phyloP scores from a whole-genome alignment of 1,140 invertebrate genomes.

The Zaprionus lachaisei region DNA sequence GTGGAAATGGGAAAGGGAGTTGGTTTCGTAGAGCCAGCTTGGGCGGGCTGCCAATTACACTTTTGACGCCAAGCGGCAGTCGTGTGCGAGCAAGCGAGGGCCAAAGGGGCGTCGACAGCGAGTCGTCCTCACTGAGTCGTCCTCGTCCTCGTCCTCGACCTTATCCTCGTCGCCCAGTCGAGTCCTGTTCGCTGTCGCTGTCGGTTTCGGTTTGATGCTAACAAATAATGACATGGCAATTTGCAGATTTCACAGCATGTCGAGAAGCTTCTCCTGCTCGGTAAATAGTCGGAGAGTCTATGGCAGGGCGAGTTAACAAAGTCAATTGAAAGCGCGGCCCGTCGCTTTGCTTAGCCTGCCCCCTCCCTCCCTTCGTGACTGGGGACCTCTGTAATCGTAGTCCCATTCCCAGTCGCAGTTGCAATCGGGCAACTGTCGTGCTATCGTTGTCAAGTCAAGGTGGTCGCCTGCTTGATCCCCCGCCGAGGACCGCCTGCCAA shows the following conservation, averaged over 20 bases:
- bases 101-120: constrained; percentile 51
- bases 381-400: background rate
- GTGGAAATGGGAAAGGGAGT: constrained; percentile 1
- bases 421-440: constrained; percentile 19
- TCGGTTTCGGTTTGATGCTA: constrained; percentile 71
- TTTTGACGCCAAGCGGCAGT: constrained; percentile 66
- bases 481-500: constrained; percentile 66
- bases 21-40: constrained; percentile 5
- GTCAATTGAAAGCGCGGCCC: constrained; percentile 61
- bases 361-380: background rate
- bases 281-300: constrained; percentile 48
- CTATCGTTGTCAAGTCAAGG: constrained; percentile 73
- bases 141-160: no score
- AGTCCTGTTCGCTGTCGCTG: constrained; percentile 33
- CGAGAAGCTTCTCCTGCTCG: constrained; percentile 36
- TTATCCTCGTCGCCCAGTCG: background rate
- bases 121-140: constrained; percentile 20
- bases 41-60: constrained; percentile 75
- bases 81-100: background rate
- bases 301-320: constrained; percentile 71
- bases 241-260: constrained; percentile 84
- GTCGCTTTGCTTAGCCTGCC: constrained; percentile 62
- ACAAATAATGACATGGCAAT: constrained; percentile 85
- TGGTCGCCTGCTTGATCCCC: constrained; percentile 50
- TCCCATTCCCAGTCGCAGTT: background rate